These are phyloP conservation scores for Eristalinus aeneus DNA, from an alignment of 2,888 invertebrate species.

Conservation along the genomic window DNA sequence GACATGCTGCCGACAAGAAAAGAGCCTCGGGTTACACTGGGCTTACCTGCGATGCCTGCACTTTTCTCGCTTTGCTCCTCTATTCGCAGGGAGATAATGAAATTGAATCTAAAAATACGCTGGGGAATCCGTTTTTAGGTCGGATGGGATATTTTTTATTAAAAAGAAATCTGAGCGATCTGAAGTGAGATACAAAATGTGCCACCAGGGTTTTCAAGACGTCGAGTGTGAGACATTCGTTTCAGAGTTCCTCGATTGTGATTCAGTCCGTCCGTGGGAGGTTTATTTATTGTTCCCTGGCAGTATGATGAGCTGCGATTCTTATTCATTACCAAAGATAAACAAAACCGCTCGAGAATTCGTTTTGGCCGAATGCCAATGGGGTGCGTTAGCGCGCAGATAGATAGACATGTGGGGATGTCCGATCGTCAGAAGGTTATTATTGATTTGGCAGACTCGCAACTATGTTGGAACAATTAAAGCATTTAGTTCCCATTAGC, in stretches of 20 bases:
- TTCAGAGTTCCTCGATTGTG: background rate
- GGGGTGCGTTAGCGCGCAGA: background rate
- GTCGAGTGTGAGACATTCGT: background rate
- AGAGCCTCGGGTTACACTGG: slow-evolving; percentile 2
- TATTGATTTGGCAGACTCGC: slow-evolving; percentile 6
- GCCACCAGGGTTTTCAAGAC: slow-evolving; percentile 10
- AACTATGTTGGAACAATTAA: slow-evolving; percentile 2
- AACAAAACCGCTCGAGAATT: slow-evolving; percentile 6
- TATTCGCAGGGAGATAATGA: background rate
- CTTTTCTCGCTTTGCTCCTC: background rate
- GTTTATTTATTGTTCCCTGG: slow-evolving; percentile 49
- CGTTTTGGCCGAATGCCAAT: slow-evolving; percentile 41
- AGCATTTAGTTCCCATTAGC: background rate
- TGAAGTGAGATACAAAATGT: slow-evolving; percentile 13
- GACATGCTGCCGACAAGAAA: slow-evolving; percentile 3
- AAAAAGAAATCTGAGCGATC: background rate
- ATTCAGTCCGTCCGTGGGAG: slow-evolving; percentile 26
- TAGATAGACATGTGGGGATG: background rate
- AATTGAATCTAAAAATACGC: slow-evolving; percentile 29
- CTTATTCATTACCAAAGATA: slow-evolving; percentile 37
- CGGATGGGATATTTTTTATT: slow-evolving; percentile 18
- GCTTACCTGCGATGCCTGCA: background rate
- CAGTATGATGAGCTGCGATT: slow-evolving; percentile 37
- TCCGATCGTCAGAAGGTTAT: slow-evolving; percentile 23
- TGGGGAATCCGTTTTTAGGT: slow-evolving; percentile 6